These are phyloP conservation scores for Orthosia incerta DNA, from an alignment of 2,888 invertebrate genomes.

Conservation along the genomic window DNA sequence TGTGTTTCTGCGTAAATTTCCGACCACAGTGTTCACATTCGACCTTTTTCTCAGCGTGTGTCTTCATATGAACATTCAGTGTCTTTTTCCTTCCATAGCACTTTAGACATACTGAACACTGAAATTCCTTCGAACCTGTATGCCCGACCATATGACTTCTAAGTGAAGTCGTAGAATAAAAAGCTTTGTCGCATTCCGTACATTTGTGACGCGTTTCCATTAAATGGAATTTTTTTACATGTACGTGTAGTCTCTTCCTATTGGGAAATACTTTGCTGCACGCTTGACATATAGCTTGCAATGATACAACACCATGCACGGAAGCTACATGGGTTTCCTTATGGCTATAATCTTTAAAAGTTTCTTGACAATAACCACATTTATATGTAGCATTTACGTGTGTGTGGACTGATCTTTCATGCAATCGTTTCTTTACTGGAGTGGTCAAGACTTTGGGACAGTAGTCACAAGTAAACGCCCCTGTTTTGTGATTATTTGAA, in stretches of 20 bases:
- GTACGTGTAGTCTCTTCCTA: conserved; percentile 63
- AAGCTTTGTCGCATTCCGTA: conserved; percentile 62
- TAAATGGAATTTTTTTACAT: conserved; percentile 71
- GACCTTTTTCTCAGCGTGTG: conserved; percentile 67
- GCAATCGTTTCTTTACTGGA: conserved; percentile 78
- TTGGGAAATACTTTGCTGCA: conserved; percentile 70
- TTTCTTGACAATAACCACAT: conserved; percentile 73
- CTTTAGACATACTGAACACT: conserved; percentile 77
- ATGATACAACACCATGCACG: conserved; percentile 65
- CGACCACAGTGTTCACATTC: conserved; percentile 62
- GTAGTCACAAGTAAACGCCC: conserved; percentile 73
- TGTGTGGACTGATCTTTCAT: conserved; percentile 73
- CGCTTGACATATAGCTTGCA: conserved; percentile 67
- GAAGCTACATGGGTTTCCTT: conserved; percentile 68
- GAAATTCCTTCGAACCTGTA: conserved; percentile 80
- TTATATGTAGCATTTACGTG: conserved; percentile 56
- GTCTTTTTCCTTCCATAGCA: conserved; percentile 76
- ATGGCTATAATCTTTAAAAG: conserved; percentile 70
- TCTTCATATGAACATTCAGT: conserved; percentile 77
- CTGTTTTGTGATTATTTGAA: conserved; percentile 68
- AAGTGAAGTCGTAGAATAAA: conserved; percentile 71
- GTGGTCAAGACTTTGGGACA: conserved; percentile 83
- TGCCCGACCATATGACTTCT: conserved; percentile 84
- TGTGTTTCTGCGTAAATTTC: conserved; percentile 74
- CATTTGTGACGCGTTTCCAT: conserved; percentile 66